Percentiles rank a stretch among this genome's conserved stretches.
Evolutionary conservation across 2,888 invertebrate genomes (phyloP).

Genomic region (Xestobium rufovillosum): DNA sequence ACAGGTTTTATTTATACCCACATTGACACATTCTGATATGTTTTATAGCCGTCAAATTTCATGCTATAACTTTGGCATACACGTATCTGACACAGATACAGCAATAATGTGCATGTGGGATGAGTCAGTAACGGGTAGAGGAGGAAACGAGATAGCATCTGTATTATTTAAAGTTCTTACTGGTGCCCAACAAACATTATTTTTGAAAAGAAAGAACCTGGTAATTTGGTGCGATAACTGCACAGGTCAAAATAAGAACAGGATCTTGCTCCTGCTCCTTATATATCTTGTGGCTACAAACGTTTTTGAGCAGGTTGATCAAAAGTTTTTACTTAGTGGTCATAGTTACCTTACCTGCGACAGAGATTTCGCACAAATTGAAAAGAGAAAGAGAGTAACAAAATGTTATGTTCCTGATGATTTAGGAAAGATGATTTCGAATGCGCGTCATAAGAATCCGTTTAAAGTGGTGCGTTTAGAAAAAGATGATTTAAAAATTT

Average conservation of each 20-base stretch:
- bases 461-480: slow-evolving; percentile 3
- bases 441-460: slow-evolving; percentile 6
- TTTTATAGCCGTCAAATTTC: too few species aligned
- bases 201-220: slow-evolving; percentile 6
- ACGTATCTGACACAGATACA: too few species aligned
- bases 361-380: too few species aligned
- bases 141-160: too few species aligned
- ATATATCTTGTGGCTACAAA: slow-evolving; percentile 4
- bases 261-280: slow-evolving; percentile 4
- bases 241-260: slow-evolving; percentile 6
- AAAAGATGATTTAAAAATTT: too few species aligned
- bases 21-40: too few species aligned
- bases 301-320: slow-evolving; percentile 3
- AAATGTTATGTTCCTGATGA: slow-evolving; percentile 5
- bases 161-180: slow-evolving; percentile 4
- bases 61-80: too few species aligned
- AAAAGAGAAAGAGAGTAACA: slow-evolving; percentile 2
- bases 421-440: slow-evolving; percentile 3
- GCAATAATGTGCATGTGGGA: too few species aligned
- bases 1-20: too few species aligned
- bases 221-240: slow-evolving; percentile 5
- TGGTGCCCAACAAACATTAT: slow-evolving; percentile 4
- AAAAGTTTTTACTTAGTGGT: slow-evolving; percentile 4
- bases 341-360: slow-evolving; percentile 4
- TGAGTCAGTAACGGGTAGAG: too few species aligned